phyloP scores from a whole-genome alignment of 2,797 vertebrate genomes.

The Gallinago nigripennis region DNA sequence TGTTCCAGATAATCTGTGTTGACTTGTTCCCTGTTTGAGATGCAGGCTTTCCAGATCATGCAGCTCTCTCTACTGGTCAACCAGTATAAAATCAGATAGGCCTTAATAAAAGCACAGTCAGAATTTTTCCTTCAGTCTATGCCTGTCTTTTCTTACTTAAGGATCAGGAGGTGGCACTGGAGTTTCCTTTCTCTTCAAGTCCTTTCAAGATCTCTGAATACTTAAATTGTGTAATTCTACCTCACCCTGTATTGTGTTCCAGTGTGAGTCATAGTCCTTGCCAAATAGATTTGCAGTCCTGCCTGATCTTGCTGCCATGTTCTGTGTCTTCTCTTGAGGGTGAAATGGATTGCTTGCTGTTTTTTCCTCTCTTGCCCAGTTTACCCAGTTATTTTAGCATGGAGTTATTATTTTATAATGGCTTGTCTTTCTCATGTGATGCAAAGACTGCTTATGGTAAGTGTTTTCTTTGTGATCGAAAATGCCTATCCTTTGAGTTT shows the following conservation, averaged over 20 bases:
- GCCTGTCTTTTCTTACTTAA: neutral
- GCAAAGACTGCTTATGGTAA: neutral
- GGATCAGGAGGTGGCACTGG: neutral
- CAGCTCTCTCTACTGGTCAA: constrained; percentile 23
- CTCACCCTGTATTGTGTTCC: neutral
- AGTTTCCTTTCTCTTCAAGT: neutral
- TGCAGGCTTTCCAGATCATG: neutral
- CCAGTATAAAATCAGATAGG: neutral
- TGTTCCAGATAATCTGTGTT: neutral
- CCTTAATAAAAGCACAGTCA: neutral
- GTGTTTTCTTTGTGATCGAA: neutral
- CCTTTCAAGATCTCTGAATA: neutral
- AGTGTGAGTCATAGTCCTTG: neutral
- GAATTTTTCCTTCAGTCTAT: neutral
- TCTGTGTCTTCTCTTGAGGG: neutral
- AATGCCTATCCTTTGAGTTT: neutral
- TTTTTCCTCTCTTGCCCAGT: neutral
- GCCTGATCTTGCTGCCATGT: neutral
- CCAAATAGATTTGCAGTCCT: neutral
- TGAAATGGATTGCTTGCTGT: neutral
- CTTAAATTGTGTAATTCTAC: neutral
- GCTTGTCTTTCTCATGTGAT: neutral
- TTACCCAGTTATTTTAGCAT: neutral
- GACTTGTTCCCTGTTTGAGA: neutral
- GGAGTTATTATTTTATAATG: neutral